These are phyloP conservation scores for Irena cyanogastra DNA, from an alignment of 2,113 vertebrate genomes.

Conservation along the genomic window DNA sequence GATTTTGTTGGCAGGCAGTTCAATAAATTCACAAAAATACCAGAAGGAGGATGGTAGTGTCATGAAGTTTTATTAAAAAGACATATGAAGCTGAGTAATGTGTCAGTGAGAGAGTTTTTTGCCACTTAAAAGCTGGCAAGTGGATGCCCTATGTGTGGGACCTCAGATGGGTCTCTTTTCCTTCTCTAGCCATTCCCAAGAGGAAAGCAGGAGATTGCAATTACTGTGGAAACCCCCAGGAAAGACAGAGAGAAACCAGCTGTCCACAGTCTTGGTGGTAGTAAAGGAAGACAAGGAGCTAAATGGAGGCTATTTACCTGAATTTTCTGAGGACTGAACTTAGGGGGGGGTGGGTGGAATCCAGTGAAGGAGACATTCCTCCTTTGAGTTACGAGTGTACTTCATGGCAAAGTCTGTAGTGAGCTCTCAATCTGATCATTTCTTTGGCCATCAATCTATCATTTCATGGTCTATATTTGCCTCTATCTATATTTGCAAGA, in stretches of 20 bases:
- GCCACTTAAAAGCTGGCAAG: neutral
- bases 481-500: neutral
- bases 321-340: neutral
- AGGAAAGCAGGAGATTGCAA: neutral
- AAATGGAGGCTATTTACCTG: neutral
- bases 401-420: rapidly evolving
- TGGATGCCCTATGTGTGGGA: rapidly evolving
- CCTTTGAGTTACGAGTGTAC: neutral
- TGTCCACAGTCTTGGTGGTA: neutral
- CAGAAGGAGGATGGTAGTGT: neutral
- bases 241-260: neutral
- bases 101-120: neutral
- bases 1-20: neutral
- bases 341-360: neutral
- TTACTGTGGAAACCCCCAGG: neutral
- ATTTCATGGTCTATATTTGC: neutral
- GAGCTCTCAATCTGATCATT: neutral
- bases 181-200: neutral
- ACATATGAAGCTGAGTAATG: neutral
- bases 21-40: neutral
- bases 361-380: neutral
- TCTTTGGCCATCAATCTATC: neutral
- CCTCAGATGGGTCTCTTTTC: neutral
- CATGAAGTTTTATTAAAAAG: neutral
- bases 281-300: neutral